Percentiles rank a stretch among this genome's conserved stretches.
These are phyloP conservation scores for Vanacampus margaritifer DNA, from an alignment of 2,113 vertebrate species.

Conservation along the genomic window DNA sequence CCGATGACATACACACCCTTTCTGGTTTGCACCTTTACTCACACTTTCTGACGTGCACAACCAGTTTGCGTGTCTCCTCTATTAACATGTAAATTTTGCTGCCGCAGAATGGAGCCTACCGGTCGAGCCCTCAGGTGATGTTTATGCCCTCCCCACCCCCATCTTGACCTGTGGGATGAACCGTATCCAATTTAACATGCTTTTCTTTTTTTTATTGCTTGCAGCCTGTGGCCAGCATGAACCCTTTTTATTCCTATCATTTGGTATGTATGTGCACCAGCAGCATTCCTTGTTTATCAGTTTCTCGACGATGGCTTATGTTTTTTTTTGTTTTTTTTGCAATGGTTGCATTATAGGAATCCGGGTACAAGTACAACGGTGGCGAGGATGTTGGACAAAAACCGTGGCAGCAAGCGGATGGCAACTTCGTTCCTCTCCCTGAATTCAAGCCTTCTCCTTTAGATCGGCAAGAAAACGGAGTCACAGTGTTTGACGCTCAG, in stretches of 20 bases:
- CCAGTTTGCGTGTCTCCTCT: background rate
- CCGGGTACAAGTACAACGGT: background rate
- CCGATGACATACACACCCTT: slow-evolving; percentile 15
- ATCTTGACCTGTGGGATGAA: background rate
- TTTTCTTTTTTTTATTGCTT: background rate
- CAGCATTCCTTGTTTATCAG: background rate
- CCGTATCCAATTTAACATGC: background rate
- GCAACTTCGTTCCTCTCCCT: slow-evolving; percentile 9
- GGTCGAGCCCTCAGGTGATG: slow-evolving; percentile 8
- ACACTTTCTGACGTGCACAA: background rate
- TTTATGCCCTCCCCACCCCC: background rate
- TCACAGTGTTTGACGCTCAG: background rate
- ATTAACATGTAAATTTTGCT: background rate
- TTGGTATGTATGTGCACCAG: slow-evolving; percentile 19
- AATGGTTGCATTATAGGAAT: slow-evolving; percentile 37
- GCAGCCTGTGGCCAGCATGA: slow-evolving; percentile 20
- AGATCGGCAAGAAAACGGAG: slow-evolving; percentile 10
- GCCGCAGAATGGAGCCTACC: background rate
- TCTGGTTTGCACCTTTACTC: slow-evolving; percentile 11
- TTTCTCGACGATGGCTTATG: background rate
- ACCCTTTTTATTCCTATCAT: slow-evolving; percentile 34
- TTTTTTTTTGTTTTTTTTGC: background rate
- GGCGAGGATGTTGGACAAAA: accelerated
- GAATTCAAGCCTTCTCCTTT: slow-evolving; percentile 30
- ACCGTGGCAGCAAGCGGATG: background rate